phyloP scores from a whole-genome alignment of 2,888 invertebrate genomes.

The Crocallis elinguaria region DNA sequence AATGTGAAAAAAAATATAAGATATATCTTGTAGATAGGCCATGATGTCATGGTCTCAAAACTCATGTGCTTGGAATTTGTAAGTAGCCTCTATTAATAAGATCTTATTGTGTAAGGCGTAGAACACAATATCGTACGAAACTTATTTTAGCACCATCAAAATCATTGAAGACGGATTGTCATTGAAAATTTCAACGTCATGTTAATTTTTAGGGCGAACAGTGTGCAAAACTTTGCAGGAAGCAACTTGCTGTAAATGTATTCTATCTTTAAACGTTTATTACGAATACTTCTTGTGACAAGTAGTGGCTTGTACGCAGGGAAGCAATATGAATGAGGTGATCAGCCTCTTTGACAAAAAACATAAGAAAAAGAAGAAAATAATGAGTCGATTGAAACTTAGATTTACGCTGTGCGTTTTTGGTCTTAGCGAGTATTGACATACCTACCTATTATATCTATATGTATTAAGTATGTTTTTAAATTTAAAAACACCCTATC shows the following conservation, averaged over 20 bases:
- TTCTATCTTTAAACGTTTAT: background rate
- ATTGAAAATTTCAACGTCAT: conserved; percentile 34
- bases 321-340: no score
- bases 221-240: conserved; percentile 29
- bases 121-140: conserved; percentile 23
- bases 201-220: conserved; percentile 28
- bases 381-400: no score
- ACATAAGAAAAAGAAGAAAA: no score
- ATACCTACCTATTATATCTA: no score
- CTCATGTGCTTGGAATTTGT: conserved; percentile 31
- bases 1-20: conserved; percentile 28
- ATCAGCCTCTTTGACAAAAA: no score
- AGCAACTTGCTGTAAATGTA: conserved; percentile 12
- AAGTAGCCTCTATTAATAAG: conserved; percentile 15
- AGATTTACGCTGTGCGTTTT: no score
- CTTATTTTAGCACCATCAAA: conserved; percentile 32
- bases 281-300: background rate
- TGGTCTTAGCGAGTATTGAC: no score
- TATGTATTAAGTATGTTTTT: background rate
- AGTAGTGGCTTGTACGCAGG: no score
- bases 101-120: conserved; percentile 23
- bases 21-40: conserved; percentile 29
- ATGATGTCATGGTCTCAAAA: conserved; percentile 36
- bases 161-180: conserved; percentile 30
- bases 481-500: background rate